phyloP scores from a whole-genome alignment of 2,888 invertebrate species.

The Plebejus anna region DNA sequence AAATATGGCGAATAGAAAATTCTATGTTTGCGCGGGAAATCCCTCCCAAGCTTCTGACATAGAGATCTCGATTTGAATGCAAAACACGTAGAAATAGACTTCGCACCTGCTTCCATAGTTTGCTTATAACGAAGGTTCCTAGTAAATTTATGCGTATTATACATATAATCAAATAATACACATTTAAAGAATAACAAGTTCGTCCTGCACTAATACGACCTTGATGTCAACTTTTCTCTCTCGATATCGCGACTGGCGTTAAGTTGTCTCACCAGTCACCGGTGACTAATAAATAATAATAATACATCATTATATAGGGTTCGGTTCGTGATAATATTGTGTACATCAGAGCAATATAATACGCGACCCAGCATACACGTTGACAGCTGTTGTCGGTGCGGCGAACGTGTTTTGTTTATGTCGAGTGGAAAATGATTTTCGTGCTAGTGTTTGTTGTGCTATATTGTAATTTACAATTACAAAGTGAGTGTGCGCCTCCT shows the following conservation, averaged over 20 bases:
- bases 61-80: background rate
- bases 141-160: background rate
- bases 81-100: background rate
- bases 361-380: slow-evolving; percentile 12
- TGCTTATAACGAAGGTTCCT: background rate
- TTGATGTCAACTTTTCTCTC: background rate
- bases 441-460: background rate
- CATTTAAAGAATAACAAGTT: slow-evolving; percentile 8
- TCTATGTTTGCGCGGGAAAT: background rate
- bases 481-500: background rate
- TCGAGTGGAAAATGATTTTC: slow-evolving; percentile 8
- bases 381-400: slow-evolving; percentile 8
- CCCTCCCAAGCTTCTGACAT: background rate
- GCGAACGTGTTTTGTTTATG: background rate
- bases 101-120: background rate
- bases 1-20: background rate
- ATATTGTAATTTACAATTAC: background rate
- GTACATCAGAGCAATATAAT: slow-evolving; percentile 15
- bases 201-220: background rate
- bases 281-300: background rate
- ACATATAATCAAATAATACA: background rate
- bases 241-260: background rate
- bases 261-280: background rate
- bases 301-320: background rate
- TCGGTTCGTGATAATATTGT: background rate